Conservation (phyloP, 2,888 invertebrate genomes). For the Drosophila fulvimacula region DNA sequence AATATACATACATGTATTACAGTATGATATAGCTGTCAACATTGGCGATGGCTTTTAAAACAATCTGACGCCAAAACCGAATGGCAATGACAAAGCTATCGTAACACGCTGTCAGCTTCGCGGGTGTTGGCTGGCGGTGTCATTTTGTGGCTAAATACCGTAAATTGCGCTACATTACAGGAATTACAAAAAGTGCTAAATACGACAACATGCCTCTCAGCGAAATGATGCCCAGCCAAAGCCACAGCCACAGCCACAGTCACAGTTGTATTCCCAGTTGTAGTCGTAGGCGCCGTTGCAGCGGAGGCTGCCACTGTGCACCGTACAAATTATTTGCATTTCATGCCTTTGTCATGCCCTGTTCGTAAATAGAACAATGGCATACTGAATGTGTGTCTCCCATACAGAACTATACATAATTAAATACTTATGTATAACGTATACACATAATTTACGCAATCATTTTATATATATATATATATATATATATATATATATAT, state of each 20-base stretch:
- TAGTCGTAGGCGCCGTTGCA: neutral
- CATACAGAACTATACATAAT: neutral
- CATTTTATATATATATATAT: too few species aligned
- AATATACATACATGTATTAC: neutral
- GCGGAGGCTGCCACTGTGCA: neutral
- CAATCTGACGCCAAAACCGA: constrained; percentile 61
- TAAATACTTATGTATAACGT: neutral
- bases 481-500: too few species aligned
- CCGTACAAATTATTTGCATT: constrained; percentile 5
- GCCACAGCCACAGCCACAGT: constrained; percentile 31
- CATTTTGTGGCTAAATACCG: constrained; percentile 76
- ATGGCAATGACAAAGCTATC: constrained; percentile 28
- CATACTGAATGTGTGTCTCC: neutral
- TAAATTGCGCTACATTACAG: constrained; percentile 75
- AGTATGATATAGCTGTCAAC: constrained; percentile 50
- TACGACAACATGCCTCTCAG: constrained; percentile 56
- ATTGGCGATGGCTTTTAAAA: constrained; percentile 68
- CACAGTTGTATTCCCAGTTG: neutral
- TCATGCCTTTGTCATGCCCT: neutral
- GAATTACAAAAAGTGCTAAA: constrained; percentile 77
- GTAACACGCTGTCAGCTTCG: constrained; percentile 17
- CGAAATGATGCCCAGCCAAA: constrained; percentile 56
- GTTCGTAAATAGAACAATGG: neutral
- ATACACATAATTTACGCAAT: neutral
- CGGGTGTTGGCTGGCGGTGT: constrained; percentile 52